A percentile compares a stretch with the other conserved stretches of the same genome.
These are phyloP conservation scores for Halictus ligatus DNA, from an alignment of 2,888 invertebrate genomes.

Conservation along the genomic window DNA sequence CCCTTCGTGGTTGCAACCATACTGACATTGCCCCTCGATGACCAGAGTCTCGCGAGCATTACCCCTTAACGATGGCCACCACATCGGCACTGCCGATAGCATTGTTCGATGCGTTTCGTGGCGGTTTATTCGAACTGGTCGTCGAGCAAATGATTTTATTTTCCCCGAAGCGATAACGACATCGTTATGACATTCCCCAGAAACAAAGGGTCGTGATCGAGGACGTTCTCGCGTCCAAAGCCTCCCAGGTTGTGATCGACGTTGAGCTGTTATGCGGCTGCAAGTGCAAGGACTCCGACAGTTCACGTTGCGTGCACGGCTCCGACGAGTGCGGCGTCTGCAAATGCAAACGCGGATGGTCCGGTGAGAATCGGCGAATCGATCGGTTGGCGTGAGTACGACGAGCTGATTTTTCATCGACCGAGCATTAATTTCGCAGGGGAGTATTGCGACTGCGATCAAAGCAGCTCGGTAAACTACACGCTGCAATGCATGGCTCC, in stretches of 20 bases:
- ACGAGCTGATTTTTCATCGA: no score
- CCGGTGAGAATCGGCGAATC: constrained; percentile 63
- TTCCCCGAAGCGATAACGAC: background rate
- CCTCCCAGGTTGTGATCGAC: constrained; percentile 87
- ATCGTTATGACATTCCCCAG: constrained; percentile 68
- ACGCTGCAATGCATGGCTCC: constrained; percentile 86
- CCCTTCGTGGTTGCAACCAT: background rate
- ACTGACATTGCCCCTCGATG: background rate
- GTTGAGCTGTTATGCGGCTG: constrained; percentile 91
- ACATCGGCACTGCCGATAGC: background rate
- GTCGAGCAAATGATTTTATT: background rate
- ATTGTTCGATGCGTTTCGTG: background rate
- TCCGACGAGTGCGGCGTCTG: constrained; percentile 88
- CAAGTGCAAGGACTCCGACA: constrained; percentile 86
- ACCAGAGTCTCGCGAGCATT: background rate
- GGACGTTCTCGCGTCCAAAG: constrained; percentile 91
- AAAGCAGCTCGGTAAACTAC: constrained; percentile 84
- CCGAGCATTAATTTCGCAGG: constrained; percentile 76
- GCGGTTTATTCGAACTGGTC: background rate
- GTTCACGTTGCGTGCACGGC: constrained; percentile 84
- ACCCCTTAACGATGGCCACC: background rate
- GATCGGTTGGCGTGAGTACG: background rate
- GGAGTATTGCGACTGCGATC: constrained; percentile 87
- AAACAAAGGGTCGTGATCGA: constrained; percentile 87
- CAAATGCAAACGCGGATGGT: constrained; percentile 88